Percentiles rank a stretch among this genome's conserved stretches.
These are phyloP conservation scores for Adela reaumurella DNA, from an alignment of 2,888 invertebrate species.

Conservation along the genomic window DNA sequence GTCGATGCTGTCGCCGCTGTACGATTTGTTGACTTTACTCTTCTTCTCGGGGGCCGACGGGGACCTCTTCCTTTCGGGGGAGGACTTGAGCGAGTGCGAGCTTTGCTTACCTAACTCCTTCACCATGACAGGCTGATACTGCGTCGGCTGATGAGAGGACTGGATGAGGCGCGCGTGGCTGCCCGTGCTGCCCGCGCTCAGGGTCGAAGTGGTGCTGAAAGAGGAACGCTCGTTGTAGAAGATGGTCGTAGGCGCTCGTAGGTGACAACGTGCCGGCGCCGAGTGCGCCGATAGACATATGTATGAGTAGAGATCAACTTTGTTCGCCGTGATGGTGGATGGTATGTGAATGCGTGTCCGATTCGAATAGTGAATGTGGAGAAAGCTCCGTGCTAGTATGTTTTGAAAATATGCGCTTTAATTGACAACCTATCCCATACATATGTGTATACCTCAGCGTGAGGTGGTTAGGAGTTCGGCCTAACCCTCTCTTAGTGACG, in stretches of 20 bases:
- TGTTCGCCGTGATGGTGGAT: background rate
- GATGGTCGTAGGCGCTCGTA: slow-evolving; percentile 79
- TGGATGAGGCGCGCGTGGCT: slow-evolving; percentile 91
- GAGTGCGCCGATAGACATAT: slow-evolving; percentile 22
- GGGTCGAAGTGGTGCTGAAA: slow-evolving; percentile 86
- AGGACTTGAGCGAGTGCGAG: slow-evolving; percentile 50
- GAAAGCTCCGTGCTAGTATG: slow-evolving; percentile 15
- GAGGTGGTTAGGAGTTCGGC: slow-evolving; percentile 90
- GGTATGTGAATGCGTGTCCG: background rate
- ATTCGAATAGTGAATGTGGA: background rate
- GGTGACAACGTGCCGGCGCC: slow-evolving; percentile 82
- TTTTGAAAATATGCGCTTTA: slow-evolving; percentile 8
- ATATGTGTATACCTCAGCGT: slow-evolving; percentile 66
- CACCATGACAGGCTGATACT: slow-evolving; percentile 83
- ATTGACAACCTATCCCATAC: slow-evolving; percentile 27
- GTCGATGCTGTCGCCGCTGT: slow-evolving; percentile 50
- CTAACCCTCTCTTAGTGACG: slow-evolving; percentile 65
- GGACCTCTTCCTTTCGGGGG: slow-evolving; percentile 34
- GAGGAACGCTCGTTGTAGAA: background rate
- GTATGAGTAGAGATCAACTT: slow-evolving; percentile 32
- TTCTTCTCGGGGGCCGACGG: slow-evolving; percentile 29
- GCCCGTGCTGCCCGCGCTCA: slow-evolving; percentile 90
- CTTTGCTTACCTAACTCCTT: slow-evolving; percentile 84
- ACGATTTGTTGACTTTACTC: slow-evolving; percentile 50
- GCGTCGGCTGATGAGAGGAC: slow-evolving; percentile 89